Evolutionary conservation across 2,888 invertebrate species (phyloP).

Genomic region (Euphydryas editha): DNA sequence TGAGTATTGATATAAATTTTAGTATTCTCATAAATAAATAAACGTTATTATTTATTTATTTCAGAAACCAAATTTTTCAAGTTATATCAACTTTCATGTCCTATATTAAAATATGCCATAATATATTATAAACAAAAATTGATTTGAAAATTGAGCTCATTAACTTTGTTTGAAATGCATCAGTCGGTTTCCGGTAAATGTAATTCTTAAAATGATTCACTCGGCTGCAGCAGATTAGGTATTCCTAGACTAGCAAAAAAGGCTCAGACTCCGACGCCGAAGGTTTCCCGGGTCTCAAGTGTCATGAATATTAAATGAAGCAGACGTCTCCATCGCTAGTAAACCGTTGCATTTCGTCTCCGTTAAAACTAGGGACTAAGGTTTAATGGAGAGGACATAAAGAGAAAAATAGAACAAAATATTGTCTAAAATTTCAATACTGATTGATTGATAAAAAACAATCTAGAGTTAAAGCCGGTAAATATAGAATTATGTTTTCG

Average conservation of each 20-base stretch:
- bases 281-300: conserved; percentile 19
- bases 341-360: conserved; percentile 1
- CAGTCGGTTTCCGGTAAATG: not conserved
- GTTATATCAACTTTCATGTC: too few species aligned
- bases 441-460: too few species aligned
- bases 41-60: too few species aligned
- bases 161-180: not conserved
- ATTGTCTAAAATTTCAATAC: too few species aligned
- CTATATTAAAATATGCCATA: too few species aligned
- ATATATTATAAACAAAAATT: too few species aligned
- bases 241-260: conserved; percentile 9
- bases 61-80: too few species aligned
- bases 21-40: too few species aligned
- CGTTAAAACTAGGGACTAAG: not conserved
- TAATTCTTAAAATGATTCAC: not conserved
- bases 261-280: conserved; percentile 10
- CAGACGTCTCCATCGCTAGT: conserved; percentile 25
- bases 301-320: conserved; percentile 34
- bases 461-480: too few species aligned
- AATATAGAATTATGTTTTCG: too few species aligned
- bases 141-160: not conserved
- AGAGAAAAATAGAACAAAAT: not conserved
- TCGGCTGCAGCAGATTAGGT: not conserved
- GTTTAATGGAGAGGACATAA: conserved; percentile 13
- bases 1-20: too few species aligned